These are phyloP conservation scores for Urosaurus nigricauda DNA, from an alignment of 2,797 vertebrate genomes.

Conservation along the genomic window DNA sequence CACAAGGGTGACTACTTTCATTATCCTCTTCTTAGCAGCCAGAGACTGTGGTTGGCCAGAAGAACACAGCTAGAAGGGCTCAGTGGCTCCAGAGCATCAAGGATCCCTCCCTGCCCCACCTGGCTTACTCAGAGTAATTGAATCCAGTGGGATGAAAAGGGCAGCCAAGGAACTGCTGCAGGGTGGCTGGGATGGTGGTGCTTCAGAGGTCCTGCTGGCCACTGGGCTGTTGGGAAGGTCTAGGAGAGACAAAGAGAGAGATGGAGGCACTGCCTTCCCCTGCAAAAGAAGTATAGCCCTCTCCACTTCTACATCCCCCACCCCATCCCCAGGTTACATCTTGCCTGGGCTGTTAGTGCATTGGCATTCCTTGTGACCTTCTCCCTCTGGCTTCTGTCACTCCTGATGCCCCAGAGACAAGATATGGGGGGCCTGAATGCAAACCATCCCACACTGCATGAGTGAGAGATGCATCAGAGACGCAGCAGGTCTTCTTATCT, in stretches of 20 bases:
- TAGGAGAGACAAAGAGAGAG: not conserved
- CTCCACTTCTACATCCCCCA: not conserved
- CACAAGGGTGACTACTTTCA: too few species aligned
- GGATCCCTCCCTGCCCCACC: slow-evolving; percentile 20
- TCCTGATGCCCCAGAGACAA: not conserved
- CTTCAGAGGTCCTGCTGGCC: slow-evolving; percentile 68
- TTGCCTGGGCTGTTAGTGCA: not conserved
- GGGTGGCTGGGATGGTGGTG: slow-evolving; percentile 59
- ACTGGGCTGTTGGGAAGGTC: not conserved
- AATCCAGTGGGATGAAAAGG: slow-evolving; percentile 84
- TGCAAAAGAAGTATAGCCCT: not conserved
- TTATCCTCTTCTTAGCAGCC: too few species aligned
- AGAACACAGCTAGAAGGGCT: not conserved
- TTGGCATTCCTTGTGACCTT: too few species aligned
- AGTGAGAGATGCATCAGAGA: not conserved
- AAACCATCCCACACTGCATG: too few species aligned
- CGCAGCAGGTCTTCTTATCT: too few species aligned
- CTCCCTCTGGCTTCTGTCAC: not conserved
- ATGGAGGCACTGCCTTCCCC: not conserved
- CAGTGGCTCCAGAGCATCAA: not conserved
- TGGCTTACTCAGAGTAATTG: slow-evolving; percentile 84
- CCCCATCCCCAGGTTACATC: not conserved
- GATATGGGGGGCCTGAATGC: not conserved
- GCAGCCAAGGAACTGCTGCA: slow-evolving; percentile 73
- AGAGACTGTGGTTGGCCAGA: too few species aligned